A percentile compares a stretch with the other conserved stretches of the same genome.
These are phyloP conservation scores for Catocala fraxini DNA, from an alignment of 2,888 invertebrate genomes.

Conservation along the genomic window DNA sequence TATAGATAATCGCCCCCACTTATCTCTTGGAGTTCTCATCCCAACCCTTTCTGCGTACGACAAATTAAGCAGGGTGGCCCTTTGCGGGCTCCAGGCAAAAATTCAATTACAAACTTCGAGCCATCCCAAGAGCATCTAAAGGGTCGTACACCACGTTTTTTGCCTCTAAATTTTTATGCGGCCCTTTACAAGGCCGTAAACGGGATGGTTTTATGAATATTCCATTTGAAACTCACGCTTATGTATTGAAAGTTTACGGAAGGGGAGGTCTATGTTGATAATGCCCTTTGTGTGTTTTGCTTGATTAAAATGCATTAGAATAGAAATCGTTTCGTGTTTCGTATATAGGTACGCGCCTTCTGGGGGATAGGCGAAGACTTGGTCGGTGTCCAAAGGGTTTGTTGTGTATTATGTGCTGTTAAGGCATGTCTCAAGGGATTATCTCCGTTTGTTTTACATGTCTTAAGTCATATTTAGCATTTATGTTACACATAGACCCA, in stretches of 20 bases:
- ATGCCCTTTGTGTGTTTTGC: constrained; percentile 46
- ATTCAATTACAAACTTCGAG: constrained; percentile 86
- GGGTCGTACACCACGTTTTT: constrained; percentile 74
- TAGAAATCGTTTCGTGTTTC: constrained; percentile 23
- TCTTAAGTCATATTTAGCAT: too few species aligned
- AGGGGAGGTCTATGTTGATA: constrained; percentile 49
- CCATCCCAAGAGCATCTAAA: constrained; percentile 85
- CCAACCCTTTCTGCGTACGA: constrained; percentile 80
- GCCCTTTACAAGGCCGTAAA: constrained; percentile 86
- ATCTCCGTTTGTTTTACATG: too few species aligned
- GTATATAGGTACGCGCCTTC: constrained; percentile 3
- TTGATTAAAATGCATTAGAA: constrained; percentile 57
- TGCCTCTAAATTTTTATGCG: constrained; percentile 85
- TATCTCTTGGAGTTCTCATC: constrained; percentile 46
- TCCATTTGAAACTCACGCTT: constrained; percentile 79
- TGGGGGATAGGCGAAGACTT: not conserved
- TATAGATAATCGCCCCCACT: constrained; percentile 32
- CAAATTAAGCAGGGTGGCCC: constrained; percentile 85
- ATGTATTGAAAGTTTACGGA: constrained; percentile 67
- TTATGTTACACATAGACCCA: too few species aligned
- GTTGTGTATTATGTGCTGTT: too few species aligned
- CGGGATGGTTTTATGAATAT: constrained; percentile 85
- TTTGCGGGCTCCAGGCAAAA: constrained; percentile 86
- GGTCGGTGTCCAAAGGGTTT: not conserved
- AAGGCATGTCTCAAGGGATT: too few species aligned